phyloP scores from a whole-genome alignment of 2,113 vertebrate species.

The Cyprinodon tularosa region DNA sequence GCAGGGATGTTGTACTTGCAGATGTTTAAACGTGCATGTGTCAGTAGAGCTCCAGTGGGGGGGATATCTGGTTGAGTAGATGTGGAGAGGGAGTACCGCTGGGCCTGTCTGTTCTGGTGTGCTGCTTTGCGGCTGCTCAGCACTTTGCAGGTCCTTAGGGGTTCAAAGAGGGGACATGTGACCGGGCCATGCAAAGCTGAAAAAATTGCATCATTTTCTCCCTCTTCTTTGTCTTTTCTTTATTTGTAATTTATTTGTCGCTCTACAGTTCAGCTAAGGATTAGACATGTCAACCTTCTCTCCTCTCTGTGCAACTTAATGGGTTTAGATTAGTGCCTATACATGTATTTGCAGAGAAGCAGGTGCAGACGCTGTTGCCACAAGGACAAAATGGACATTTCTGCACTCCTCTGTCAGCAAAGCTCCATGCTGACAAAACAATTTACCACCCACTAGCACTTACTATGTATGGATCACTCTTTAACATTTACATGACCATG shows the following conservation, averaged over 20 bases:
- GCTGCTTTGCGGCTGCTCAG: constrained; percentile 76
- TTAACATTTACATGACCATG: constrained; percentile 66
- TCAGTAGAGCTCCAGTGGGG: constrained; percentile 27
- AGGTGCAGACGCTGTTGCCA: constrained; percentile 67
- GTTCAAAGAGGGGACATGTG: constrained; percentile 53
- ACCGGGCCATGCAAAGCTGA: constrained; percentile 62
- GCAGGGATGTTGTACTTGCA: constrained; percentile 30
- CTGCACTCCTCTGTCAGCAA: constrained; percentile 65
- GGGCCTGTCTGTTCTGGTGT: constrained; percentile 70
- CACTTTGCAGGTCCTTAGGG: constrained; percentile 63
- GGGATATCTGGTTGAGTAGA: constrained; percentile 49
- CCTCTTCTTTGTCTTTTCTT: constrained; percentile 51
- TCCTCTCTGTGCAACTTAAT: constrained; percentile 20
- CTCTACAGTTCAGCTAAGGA: constrained; percentile 27
- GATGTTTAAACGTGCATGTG: constrained; percentile 47
- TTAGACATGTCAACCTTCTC: constrained; percentile 26
- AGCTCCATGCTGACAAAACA: constrained; percentile 69
- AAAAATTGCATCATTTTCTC: constrained; percentile 57
- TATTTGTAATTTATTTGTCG: neutral
- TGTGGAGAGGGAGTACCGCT: constrained; percentile 51
- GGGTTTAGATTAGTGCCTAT: constrained; percentile 26
- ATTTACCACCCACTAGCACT: constrained; percentile 61
- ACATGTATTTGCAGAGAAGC: constrained; percentile 39
- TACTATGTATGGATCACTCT: constrained; percentile 62
- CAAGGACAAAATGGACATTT: constrained; percentile 72